Percentiles rank a stretch among this genome's conserved stretches.
phyloP scores from a whole-genome alignment of 2,888 invertebrate genomes.

The Caenorhabditis afra region DNA sequence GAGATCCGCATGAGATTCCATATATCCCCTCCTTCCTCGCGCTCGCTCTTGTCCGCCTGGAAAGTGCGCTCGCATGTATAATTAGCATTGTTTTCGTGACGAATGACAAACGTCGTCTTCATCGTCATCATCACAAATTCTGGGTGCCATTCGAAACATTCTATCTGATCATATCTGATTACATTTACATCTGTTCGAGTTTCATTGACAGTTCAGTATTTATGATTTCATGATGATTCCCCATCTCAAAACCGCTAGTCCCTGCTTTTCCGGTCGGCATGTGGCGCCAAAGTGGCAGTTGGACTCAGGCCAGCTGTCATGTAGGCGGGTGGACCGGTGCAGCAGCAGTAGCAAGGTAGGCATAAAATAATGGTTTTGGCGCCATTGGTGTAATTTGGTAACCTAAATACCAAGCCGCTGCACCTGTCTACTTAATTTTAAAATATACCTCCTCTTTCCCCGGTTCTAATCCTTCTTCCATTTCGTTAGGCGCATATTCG shows the following conservation, averaged over 20 bases:
- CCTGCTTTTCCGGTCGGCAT: not conserved
- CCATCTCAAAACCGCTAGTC: not conserved
- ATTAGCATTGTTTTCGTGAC: slow-evolving; percentile 55
- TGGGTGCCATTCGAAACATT: not conserved
- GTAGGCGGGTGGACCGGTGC: not conserved
- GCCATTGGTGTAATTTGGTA: not conserved
- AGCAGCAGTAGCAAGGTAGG: not conserved
- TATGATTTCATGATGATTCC: not conserved
- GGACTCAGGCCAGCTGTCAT: not conserved
- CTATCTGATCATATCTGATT: slow-evolving; percentile 46
- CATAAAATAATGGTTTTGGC: slow-evolving; percentile 1
- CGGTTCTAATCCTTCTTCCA: too few relatives aligned
- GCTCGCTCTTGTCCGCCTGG: slow-evolving; percentile 8
- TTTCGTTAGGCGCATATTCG: too few relatives aligned
- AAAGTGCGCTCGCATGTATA: slow-evolving; percentile 41
- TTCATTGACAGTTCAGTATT: slow-evolving; percentile 7
- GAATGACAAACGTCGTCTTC: slow-evolving; percentile 29
- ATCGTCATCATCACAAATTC: slow-evolving; percentile 7
- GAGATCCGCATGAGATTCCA: slow-evolving; percentile 48
- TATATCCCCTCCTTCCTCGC: not conserved
- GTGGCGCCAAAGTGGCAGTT: not conserved
- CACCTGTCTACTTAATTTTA: too few relatives aligned
- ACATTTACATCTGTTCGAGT: slow-evolving; percentile 31
- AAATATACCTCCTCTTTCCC: too few relatives aligned
- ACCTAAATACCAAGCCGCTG: not conserved